A percentile compares a stretch with the other conserved stretches of the same genome.
Evolutionary conservation across 2,113 vertebrate species (phyloP).

Genomic region (Centropristis striata): DNA sequence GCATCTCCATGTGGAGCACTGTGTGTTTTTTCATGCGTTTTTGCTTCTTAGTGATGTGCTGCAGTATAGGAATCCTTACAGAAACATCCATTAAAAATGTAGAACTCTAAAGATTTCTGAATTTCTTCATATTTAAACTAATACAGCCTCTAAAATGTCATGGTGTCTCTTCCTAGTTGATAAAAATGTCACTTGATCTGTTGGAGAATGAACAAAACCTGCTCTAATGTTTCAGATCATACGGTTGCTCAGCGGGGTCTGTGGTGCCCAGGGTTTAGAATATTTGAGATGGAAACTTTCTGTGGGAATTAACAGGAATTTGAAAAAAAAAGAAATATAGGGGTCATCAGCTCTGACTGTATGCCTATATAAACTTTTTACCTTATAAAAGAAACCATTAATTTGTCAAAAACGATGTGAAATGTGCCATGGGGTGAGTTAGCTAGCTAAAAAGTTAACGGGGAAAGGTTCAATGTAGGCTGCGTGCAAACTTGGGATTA

Average conservation of each 20-base stretch:
- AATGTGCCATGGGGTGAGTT: no score
- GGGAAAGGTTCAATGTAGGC: no score
- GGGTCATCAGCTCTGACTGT: background rate
- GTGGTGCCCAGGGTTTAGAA: background rate
- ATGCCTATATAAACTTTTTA: background rate
- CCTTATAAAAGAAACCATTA: no score
- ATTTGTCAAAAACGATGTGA: no score
- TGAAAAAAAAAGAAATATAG: background rate
- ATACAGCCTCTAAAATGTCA: background rate
- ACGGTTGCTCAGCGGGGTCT: background rate
- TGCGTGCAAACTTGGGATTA: no score
- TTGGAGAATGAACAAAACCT: conserved; percentile 7
- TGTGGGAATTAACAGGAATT: background rate
- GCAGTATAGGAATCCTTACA: no score
- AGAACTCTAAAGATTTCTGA: no score
- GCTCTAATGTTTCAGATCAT: background rate
- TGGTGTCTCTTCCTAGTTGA: no score
- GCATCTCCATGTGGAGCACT: background rate
- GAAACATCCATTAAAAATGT: no score
- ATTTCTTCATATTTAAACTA: no score
- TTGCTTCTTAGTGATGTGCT: background rate
- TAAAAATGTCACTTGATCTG: no score
- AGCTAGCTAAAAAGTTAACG: no score
- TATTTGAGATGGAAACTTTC: background rate
- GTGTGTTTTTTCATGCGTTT: background rate